Base-by-base conservation (phyloP, 2,888 invertebrate species). In the Nomada fucata region DNA sequence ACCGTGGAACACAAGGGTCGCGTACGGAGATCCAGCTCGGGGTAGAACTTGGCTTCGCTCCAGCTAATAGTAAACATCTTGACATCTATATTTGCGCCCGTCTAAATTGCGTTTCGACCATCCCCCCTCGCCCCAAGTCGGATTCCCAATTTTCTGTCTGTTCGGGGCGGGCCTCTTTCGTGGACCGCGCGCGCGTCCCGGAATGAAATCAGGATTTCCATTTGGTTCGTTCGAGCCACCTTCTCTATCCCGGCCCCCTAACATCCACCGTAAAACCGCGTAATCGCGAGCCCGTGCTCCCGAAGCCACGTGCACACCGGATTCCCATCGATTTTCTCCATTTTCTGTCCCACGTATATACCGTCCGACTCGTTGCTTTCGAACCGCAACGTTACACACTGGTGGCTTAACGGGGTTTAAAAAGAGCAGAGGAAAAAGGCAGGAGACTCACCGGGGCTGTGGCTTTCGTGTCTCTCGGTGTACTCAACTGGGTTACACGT, bases 1-100 rank as follows among this genome's bases (percentile, higher is more conserved):
- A 36, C 36, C 18, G 50, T 42, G 78, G 83, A 86, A 79, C 79
- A 82, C 80, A 79, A 83, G 84, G 76, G 72, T 79, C 84, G 85
- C 82, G 83, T 88, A 91, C 89, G 89, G 89, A 90, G 91, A 91
- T 91, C 88, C 88, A 85, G 79, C 77, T 77, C 76, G 83, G 84
- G 76, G 74, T 83, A 83, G 78, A 47, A 87, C 70, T 90, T 93
- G 92, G 92, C 89, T 75, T 60, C 69, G 65, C 74, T 90, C 92
- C 92, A 92, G 90, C 90, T 91, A 90, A 92, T 91, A 89, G 91
- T 90, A 90, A 93, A 92, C 91, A 92, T 91, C 91, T 93, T 91
- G 91, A 92, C 90, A 91, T 92, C 89, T 91, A 90, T 91, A 92
- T 92, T 91, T 90, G 90, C 89, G 87, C 87, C 83, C 84, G 89